These are phyloP conservation scores for Zenarchopterus dispar DNA, from an alignment of 2,797 vertebrate species.

Conservation along the genomic window DNA sequence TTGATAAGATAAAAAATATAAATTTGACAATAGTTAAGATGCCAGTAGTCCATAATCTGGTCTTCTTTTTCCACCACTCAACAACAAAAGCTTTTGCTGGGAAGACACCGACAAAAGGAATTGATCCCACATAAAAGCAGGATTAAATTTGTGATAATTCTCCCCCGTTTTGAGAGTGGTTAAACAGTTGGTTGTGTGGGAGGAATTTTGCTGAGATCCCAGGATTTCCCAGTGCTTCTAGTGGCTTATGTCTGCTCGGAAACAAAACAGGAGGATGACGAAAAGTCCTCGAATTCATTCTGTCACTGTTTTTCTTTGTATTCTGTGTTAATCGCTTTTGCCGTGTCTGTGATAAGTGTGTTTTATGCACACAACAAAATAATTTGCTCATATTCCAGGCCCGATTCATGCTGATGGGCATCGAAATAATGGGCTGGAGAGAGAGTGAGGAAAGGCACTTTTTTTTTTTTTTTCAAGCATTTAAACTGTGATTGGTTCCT, in stretches of 20 bases:
- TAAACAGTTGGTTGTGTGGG: constrained; percentile 1
- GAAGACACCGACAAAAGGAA: constrained; percentile 8
- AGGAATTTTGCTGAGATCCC: constrained; percentile 24
- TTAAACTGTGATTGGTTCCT: constrained; percentile 64
- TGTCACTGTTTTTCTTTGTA: constrained; percentile 51
- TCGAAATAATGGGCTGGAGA: constrained; percentile 53
- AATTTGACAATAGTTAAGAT: constrained; percentile 11
- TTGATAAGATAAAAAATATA: neutral
- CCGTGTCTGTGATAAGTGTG: constrained; percentile 32
- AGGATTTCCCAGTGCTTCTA: constrained; percentile 35
- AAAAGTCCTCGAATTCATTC: constrained; percentile 23
- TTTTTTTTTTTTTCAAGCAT: constrained; percentile 24
- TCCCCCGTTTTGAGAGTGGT: constrained; percentile 1
- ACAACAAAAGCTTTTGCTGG: constrained; percentile 25
- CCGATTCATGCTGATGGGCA: constrained; percentile 54
- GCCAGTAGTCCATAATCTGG: neutral
- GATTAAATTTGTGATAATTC: constrained; percentile 31
- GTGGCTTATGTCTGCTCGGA: constrained; percentile 44
- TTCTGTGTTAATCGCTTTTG: constrained; percentile 59
- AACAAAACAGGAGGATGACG: constrained; percentile 26
- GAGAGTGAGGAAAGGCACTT: constrained; percentile 27
- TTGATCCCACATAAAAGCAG: constrained; percentile 3
- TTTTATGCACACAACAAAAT: constrained; percentile 30
- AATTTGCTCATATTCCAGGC: constrained; percentile 36
- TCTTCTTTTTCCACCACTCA: neutral